Percentiles rank a stretch among this genome's conserved stretches.
Evolutionary conservation across 2,797 vertebrate genomes (phyloP).

Genomic region (Gadopsis marmoratus): DNA sequence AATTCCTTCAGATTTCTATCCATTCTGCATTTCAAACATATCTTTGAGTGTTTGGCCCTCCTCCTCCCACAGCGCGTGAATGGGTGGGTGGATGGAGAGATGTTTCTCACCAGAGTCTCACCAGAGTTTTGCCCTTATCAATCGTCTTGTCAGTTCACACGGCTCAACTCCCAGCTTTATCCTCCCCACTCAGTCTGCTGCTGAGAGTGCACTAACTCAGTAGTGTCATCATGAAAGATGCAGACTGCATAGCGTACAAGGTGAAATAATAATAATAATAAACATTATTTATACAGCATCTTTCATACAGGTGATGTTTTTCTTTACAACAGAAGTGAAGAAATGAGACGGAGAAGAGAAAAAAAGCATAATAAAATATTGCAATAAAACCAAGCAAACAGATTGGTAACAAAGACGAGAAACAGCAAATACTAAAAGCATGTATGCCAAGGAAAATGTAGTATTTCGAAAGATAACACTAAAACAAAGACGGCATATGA

Average conservation of each 20-base stretch:
- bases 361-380: too few species aligned
- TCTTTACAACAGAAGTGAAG: too few species aligned
- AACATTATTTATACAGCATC: too few species aligned
- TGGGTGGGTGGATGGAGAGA: conserved; percentile 37
- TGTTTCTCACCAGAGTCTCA: conserved; percentile 28
- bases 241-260: conserved; percentile 4
- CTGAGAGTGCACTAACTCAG: conserved; percentile 17
- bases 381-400: too few species aligned
- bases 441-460: too few species aligned
- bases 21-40: conserved; percentile 54
- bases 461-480: too few species aligned
- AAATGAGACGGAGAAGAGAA: too few species aligned
- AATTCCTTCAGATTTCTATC: conserved; percentile 71
- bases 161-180: conserved; percentile 16
- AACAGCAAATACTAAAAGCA: too few species aligned
- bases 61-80: conserved; percentile 36
- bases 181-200: conserved; percentile 28
- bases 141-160: conserved; percentile 44
- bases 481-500: too few species aligned
- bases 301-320: too few species aligned
- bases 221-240: conserved; percentile 45
- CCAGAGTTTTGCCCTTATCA: conserved; percentile 39
- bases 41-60: conserved; percentile 28
- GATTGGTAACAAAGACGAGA: too few species aligned
- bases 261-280: conserved; percentile 11